phyloP scores from a whole-genome alignment of 2,113 vertebrate species.

The Phocoena sinus region DNA sequence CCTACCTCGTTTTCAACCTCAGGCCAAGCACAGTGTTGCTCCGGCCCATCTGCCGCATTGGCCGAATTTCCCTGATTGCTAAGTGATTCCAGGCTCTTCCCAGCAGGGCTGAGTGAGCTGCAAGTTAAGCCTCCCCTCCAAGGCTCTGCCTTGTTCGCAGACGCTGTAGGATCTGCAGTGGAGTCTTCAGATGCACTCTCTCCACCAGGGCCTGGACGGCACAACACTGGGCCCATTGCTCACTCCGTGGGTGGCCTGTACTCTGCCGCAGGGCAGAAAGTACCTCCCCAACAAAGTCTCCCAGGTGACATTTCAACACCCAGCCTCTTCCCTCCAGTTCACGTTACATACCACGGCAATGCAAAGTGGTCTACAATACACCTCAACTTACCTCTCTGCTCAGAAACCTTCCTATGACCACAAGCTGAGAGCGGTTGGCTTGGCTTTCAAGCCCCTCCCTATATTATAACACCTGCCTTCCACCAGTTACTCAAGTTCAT shows the following conservation, averaged over 20 bases:
- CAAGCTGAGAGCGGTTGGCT: background rate
- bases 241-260: background rate
- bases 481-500: background rate
- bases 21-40: slow-evolving; percentile 47
- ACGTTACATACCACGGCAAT: accelerated
- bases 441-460: background rate
- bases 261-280: background rate
- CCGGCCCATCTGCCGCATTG: slow-evolving; percentile 62
- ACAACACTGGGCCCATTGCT: background rate
- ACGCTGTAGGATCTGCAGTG: background rate
- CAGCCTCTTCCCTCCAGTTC: background rate
- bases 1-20: slow-evolving; percentile 53
- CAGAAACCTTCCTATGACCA: background rate
- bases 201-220: background rate
- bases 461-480: background rate
- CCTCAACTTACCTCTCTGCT: background rate
- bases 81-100: slow-evolving; percentile 36
- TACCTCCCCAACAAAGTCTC: background rate
- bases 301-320: background rate
- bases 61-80: slow-evolving; percentile 47
- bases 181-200: accelerated
- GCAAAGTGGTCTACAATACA: background rate
- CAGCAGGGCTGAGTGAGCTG: slow-evolving; percentile 24
- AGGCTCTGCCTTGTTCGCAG: background rate
- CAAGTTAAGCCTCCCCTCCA: background rate